Conservation (phyloP, 2,888 invertebrate species). For the Tenodera sinensis region DNA sequence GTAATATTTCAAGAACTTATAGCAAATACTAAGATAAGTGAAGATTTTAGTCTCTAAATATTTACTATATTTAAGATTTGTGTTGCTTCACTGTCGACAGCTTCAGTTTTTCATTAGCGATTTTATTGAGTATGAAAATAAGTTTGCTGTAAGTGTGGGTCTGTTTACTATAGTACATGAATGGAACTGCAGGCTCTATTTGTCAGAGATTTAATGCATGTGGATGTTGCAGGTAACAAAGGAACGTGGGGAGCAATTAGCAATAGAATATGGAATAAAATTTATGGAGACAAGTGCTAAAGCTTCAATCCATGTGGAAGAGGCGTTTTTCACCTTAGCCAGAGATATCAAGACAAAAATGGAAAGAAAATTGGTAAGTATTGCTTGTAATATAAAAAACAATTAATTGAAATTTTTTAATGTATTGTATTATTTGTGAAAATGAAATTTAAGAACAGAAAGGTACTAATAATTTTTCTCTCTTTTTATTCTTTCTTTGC, state of each 20-base stretch:
- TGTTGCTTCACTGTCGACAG: too few species aligned
- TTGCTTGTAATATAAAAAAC: too few species aligned
- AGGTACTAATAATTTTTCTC: slow-evolving; percentile 32
- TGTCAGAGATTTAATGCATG: neutral
- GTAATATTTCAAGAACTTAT: too few species aligned
- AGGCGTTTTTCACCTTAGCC: slow-evolving; percentile 95
- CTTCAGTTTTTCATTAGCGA: too few species aligned
- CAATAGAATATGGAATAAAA: slow-evolving; percentile 96
- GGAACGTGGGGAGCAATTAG: slow-evolving; percentile 94
- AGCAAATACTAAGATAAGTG: too few species aligned
- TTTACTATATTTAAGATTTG: too few species aligned
- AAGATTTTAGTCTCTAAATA: too few species aligned
- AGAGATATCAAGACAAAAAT: slow-evolving; percentile 97
- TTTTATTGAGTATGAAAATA: too few species aligned
- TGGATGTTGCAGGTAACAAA: slow-evolving; percentile 67
- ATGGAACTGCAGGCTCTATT: too few species aligned
- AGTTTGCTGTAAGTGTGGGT: too few species aligned
- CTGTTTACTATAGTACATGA: too few species aligned
- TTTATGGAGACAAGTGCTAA: slow-evolving; percentile 99
- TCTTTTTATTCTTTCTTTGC: slow-evolving; percentile 37
- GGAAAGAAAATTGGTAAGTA: slow-evolving; percentile 90
- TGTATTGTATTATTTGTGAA: neutral
- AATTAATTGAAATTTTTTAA: neutral
- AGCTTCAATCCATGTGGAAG: slow-evolving; percentile 95
- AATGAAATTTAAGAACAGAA: neutral